Percentiles rank a stretch among this genome's conserved stretches.
Conservation (phyloP, 2,113 vertebrate genomes). For the Lamprotornis superbus region DNA sequence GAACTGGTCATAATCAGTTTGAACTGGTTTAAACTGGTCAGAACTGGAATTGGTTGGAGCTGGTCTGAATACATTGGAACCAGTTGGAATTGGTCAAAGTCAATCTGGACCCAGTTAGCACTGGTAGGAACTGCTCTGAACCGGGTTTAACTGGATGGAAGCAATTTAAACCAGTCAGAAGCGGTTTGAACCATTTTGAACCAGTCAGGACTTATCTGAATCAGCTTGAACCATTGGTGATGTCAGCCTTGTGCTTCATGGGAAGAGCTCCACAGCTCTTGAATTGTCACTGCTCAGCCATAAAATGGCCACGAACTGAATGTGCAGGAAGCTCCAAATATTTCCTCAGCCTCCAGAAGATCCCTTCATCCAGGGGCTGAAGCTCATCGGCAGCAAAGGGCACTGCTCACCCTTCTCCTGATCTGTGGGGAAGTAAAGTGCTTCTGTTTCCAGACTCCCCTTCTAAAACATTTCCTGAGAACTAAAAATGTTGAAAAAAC, state of each 20-base stretch:
- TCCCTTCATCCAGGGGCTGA: not conserved
- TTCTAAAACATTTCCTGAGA: constrained; percentile 42
- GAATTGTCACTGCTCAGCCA: not conserved
- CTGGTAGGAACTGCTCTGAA: not conserved
- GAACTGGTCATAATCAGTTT: not conserved
- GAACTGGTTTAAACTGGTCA: not conserved
- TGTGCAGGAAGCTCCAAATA: not conserved
- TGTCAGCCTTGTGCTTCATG: constrained; percentile 10
- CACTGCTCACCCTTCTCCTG: not conserved
- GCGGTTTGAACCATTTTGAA: accelerated
- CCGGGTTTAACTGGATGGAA: accelerated
- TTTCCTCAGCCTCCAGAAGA: not conserved
- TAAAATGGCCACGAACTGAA: not conserved
- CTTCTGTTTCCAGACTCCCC: constrained; percentile 46
- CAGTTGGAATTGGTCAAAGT: accelerated
- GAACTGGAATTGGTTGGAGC: too few relatives aligned
- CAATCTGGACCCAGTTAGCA: accelerated
- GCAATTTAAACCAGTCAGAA: accelerated
- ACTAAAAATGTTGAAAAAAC: constrained; percentile 56
- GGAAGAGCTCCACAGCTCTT: not conserved
- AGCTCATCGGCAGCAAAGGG: not conserved
- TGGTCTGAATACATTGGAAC: too few relatives aligned
- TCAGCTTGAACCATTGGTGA: not conserved
- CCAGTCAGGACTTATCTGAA: not conserved
- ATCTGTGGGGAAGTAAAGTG: not conserved